phyloP scores from a whole-genome alignment of 2,888 invertebrate genomes.

The Cryptocephalus moraei region DNA sequence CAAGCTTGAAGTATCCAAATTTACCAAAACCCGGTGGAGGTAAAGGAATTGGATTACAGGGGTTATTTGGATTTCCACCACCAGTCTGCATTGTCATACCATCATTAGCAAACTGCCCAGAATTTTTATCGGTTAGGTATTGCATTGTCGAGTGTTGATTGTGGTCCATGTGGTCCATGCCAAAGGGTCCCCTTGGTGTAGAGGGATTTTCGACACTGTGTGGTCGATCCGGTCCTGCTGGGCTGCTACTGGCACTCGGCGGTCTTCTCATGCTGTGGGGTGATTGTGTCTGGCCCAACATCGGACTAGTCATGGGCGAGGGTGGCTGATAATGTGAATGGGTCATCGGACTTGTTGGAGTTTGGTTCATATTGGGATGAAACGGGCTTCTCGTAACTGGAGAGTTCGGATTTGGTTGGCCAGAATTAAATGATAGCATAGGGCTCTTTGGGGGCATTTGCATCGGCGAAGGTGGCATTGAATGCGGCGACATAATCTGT shows the following conservation, averaged over 20 bases:
- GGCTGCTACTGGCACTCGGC: slow-evolving; percentile 43
- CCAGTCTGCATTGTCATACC: slow-evolving; percentile 23
- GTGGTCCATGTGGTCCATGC: neutral
- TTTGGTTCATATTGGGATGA: slow-evolving; percentile 35
- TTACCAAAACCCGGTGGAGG: slow-evolving; percentile 46
- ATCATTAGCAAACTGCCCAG: slow-evolving; percentile 2
- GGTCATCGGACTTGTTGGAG: slow-evolving; percentile 43
- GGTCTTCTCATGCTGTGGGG: slow-evolving; percentile 46
- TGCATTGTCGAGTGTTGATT: slow-evolving; percentile 4
- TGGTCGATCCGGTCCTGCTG: slow-evolving; percentile 48
- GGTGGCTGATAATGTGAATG: slow-evolving; percentile 41
- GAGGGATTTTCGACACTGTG: slow-evolving; percentile 49
- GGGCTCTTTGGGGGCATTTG: slow-evolving; percentile 40
- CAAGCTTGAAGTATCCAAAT: slow-evolving; percentile 51
- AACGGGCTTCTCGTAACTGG: slow-evolving; percentile 50
- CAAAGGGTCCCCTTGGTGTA: slow-evolving; percentile 39
- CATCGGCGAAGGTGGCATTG: slow-evolving; percentile 39
- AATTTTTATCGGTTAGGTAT: neutral
- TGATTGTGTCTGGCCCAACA: slow-evolving; percentile 35
- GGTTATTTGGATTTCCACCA: slow-evolving; percentile 45
- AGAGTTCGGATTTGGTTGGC: slow-evolving; percentile 45
- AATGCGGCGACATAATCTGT: slow-evolving; percentile 37
- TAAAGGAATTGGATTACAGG: slow-evolving; percentile 28
- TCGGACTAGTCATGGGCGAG: slow-evolving; percentile 38
- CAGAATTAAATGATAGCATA: slow-evolving; percentile 24